phyloP scores from a whole-genome alignment of 2,113 vertebrate species.

The Tachycineta bicolor region DNA sequence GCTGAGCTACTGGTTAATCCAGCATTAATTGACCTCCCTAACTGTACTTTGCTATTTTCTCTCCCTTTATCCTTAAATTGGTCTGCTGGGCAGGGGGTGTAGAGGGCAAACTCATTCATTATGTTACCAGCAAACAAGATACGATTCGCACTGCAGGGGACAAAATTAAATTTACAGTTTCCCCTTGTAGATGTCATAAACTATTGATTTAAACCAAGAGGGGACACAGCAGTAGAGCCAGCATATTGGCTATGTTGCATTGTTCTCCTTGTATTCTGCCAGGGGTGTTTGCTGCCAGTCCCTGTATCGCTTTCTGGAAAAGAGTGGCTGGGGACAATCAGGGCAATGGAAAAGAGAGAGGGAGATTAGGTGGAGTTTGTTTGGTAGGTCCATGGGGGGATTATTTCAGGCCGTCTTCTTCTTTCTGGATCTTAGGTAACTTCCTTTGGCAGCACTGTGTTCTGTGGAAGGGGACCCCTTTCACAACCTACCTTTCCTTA shows the following conservation, averaged over 20 bases:
- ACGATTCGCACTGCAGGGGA: conserved; percentile 75
- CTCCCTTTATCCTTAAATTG: conserved; percentile 76
- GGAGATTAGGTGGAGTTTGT: neutral
- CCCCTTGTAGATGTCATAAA: conserved; percentile 80
- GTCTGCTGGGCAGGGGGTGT: conserved; percentile 71
- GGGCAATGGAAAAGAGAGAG: neutral
- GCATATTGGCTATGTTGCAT: neutral
- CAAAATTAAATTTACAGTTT: conserved; percentile 84
- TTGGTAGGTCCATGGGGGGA: neutral
- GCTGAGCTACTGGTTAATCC: conserved; percentile 67
- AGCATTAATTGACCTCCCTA: conserved; percentile 70
- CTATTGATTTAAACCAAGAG: conserved; percentile 79
- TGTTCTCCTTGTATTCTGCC: neutral
- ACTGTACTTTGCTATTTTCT: conserved; percentile 74
- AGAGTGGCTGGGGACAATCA: neutral
- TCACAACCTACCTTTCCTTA: neutral
- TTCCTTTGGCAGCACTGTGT: neutral
- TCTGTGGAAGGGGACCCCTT: neutral
- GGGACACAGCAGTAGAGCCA: conserved; percentile 53
- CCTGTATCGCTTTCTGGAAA: neutral
- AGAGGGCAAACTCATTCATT: conserved; percentile 79
- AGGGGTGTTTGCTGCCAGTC: neutral
- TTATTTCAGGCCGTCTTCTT: neutral
- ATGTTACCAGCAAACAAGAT: conserved; percentile 78
- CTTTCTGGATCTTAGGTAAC: neutral